These are phyloP conservation scores for Oryctolagus cuniculus DNA, from an alignment of 2,113 vertebrate genomes.

Conservation along the genomic window DNA sequence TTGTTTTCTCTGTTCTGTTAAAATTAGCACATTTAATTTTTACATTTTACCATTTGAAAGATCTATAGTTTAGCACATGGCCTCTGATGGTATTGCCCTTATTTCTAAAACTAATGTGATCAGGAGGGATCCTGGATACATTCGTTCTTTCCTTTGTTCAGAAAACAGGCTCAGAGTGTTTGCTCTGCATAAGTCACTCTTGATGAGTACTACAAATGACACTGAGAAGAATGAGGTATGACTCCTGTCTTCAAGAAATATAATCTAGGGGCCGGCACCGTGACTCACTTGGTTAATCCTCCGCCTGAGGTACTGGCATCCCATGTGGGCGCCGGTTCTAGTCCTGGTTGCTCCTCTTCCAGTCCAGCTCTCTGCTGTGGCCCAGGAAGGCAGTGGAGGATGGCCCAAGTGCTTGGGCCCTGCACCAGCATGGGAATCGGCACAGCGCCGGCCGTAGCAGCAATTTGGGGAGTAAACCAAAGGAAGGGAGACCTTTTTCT, in stretches of 20 bases:
- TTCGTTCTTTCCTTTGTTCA: slow-evolving; percentile 6
- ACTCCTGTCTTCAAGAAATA: background rate
- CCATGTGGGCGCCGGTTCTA: too few relatives aligned
- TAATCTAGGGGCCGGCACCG: background rate
- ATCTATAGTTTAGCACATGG: background rate
- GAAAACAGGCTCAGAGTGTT: slow-evolving; percentile 1
- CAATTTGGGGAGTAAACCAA: too few relatives aligned
- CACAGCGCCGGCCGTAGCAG: too few relatives aligned
- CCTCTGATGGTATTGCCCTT: background rate
- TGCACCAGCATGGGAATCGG: too few relatives aligned
- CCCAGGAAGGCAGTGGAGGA: too few relatives aligned
- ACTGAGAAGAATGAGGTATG: background rate
- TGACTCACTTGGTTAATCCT: too few relatives aligned
- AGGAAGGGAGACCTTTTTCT: too few relatives aligned
- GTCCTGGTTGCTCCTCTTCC: too few relatives aligned
- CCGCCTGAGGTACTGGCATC: too few relatives aligned
- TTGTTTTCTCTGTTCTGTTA: background rate
- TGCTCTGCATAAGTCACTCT: background rate
- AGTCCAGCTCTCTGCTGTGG: too few relatives aligned
- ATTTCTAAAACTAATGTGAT: background rate
- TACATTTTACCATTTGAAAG: background rate
- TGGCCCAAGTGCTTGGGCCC: too few relatives aligned
- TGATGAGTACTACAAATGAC: background rate
- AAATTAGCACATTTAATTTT: slow-evolving; percentile 13
- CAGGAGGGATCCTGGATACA: background rate